phyloP scores from a whole-genome alignment of 2,797 vertebrate genomes.

The Xiphophorus birchmanni region DNA sequence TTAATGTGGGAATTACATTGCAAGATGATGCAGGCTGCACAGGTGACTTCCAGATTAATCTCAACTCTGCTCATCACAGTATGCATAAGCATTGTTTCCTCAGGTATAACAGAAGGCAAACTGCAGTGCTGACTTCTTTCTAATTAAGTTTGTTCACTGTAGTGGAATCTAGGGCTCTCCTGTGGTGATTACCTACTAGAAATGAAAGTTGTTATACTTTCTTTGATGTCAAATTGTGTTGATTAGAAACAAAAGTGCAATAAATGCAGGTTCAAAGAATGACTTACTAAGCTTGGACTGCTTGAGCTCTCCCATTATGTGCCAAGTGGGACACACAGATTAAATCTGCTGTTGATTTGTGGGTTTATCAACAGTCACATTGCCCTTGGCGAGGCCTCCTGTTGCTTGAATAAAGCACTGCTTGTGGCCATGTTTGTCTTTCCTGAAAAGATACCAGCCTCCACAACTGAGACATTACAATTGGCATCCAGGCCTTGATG shows the following conservation, averaged over 20 bases:
- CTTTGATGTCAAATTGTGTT: slow-evolving; percentile 50
- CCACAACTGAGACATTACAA: slow-evolving; percentile 64
- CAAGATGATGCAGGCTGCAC: slow-evolving; percentile 12
- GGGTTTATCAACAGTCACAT: slow-evolving; percentile 72
- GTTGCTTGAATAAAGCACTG: slow-evolving; percentile 63
- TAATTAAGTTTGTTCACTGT: slow-evolving; percentile 66
- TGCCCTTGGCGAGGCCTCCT: slow-evolving; percentile 71
- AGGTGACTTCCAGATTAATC: slow-evolving; percentile 20
- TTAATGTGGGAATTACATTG: slow-evolving; percentile 20
- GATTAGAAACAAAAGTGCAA: slow-evolving; percentile 52
- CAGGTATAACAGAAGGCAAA: slow-evolving; percentile 43
- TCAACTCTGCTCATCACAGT: not conserved
- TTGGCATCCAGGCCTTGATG: slow-evolving; percentile 47
- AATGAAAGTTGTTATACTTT: slow-evolving; percentile 68
- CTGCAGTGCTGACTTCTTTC: slow-evolving; percentile 41
- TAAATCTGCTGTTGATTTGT: slow-evolving; percentile 70
- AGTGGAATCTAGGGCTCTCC: slow-evolving; percentile 47
- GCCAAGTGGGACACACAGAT: slow-evolving; percentile 73
- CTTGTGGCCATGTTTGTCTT: slow-evolving; percentile 71
- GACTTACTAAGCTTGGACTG: slow-evolving; percentile 63
- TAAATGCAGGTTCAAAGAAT: slow-evolving; percentile 53
- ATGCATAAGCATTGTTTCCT: slow-evolving; percentile 36
- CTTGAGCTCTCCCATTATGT: slow-evolving; percentile 74
- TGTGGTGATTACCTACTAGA: slow-evolving; percentile 64
- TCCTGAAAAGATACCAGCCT: slow-evolving; percentile 64